Evolutionary conservation across 2,888 invertebrate genomes (phyloP), one percentile per base, ranked within the genome.

Genomic region (Lycia hirtaria): DNA sequence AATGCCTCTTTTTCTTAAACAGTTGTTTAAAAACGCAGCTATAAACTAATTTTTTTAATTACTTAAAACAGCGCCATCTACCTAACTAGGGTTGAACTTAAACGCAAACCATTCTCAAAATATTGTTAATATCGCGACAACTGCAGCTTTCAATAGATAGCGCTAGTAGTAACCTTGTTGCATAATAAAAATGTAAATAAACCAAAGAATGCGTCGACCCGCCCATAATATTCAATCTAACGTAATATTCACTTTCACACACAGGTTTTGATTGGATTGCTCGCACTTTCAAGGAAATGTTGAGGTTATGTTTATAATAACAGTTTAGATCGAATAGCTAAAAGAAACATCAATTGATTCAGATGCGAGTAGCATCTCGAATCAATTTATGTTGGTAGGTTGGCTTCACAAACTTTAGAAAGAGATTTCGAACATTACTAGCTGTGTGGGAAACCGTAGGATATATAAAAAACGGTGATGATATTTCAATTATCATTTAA

Each of bases 41-140:
- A n/a, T n/a, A n/a, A n/a, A n/a, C n/a, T n/a, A 9, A n/a, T 45
- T 10, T 6, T 17, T 0, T 1, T 7, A 4, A 4, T 3, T 7
- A 37, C 49, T 51, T 47, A 37, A 19, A 37, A 15, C 37, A 57
- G 28, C 56, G 65, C 65, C 65, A 64, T 56, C 65, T 66, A 49
- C 4, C 28, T 10, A 14, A n/a, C n/a, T 4, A n/a, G 10, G 35
- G 22, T 4, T 49, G 49, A 60, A 64, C 60, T 54, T 41, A n/a
- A 38, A 35, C 7, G 35, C 17, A 28, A 57, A n/a, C 24, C 32
- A 35, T 22, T 12, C 19, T 14, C 22, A 9, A 20, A 19, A 33
- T 2, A 2, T 14, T 14, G 0, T 24, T 32, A 19, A 14, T 44
- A 19, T 20, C 20, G 9, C 4, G n/a, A n/a, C n/a, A n/a, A n/a